Evolutionary conservation across 37 sponge, comb jelly and placozoan genomes (phyloP), one percentile per base, ranked within the genome.

Genomic region (Chondrosia reniformis): DNA sequence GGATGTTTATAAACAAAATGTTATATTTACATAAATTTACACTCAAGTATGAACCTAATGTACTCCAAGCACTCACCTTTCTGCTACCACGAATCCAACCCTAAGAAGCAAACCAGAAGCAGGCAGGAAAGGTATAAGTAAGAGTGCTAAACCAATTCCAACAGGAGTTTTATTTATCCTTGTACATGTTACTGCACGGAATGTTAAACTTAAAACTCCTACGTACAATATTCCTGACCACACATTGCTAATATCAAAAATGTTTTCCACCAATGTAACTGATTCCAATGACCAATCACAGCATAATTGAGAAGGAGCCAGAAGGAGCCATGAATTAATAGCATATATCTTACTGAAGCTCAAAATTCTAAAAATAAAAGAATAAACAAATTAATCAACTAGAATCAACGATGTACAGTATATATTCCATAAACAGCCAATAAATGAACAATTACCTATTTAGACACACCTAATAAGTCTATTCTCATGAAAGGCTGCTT

Each of bases 201-300:
- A 5, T 5, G 28, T 44, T 0, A 89, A 45, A 0, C 63, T 28
- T 17, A 64, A 46, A 4, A 94, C 33, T 17, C 36, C 40, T 2
- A 59, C 17, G 39, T 82, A 91, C 6, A 94, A 78, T 0, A 58
- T 1, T 0, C 88, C 67, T 9, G 89, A 80, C 83, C 79, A 84
- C 3, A 85, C 0, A 74, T 91, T 94, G 43, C 83, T 78, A 32
- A 46, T 22, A 75, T 94, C 95, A 13, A 63, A 25, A 5, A 91
- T 1, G 2, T 80, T 62, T 30, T 76, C 55, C 69, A 94, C 84
- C 25, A 91, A 63, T 13, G 91, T 91, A 0, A 94, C 46, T 1
- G 92, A 88, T 0, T 89, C 92, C 37, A 91, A 87, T 34, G 95
- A 80, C 95, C 95, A 94, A 61, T 94, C 95, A 84, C 95, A 94